Percentiles rank a stretch among this genome's conserved stretches.
phyloP scores from a whole-genome alignment of 64 coral and sea anemone genomes.

The Catalaphyllia jardinei region DNA sequence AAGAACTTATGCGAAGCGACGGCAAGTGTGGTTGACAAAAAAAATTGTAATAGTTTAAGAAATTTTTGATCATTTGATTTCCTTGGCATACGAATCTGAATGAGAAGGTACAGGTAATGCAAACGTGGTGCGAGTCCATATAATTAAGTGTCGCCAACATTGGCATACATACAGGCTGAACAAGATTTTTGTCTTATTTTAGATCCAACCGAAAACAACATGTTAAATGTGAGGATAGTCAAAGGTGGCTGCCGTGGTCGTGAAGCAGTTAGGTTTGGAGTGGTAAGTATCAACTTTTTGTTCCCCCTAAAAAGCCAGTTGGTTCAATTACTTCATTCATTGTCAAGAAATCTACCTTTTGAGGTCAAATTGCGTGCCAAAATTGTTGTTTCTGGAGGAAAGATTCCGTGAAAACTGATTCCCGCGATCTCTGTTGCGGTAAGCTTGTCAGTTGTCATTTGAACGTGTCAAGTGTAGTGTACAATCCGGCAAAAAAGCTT shows the following conservation, averaged over 20 bases:
- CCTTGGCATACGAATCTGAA: background rate
- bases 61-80: background rate
- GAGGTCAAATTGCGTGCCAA: no score
- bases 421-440: no score
- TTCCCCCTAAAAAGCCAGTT: background rate
- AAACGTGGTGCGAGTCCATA: background rate
- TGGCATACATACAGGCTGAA: background rate
- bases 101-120: background rate
- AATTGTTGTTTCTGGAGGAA: no score
- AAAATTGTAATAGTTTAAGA: background rate
- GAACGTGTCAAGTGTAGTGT: no score
- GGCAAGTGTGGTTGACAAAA: background rate
- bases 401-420: no score
- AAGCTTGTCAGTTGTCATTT: no score
- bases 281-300: constrained; percentile 5
- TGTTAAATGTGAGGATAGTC: constrained; percentile 61
- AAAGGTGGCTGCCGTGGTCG: constrained; percentile 74
- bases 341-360: background rate
- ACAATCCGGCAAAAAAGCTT: no score
- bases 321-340: background rate
- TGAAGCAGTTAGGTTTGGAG: constrained; percentile 43
- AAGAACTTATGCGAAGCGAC: background rate
- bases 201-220: constrained; percentile 1
- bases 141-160: no score
- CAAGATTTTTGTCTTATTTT: background rate